Base-by-base conservation (phyloP, 2,888 invertebrate species). In the Anthophora plumipes region DNA sequence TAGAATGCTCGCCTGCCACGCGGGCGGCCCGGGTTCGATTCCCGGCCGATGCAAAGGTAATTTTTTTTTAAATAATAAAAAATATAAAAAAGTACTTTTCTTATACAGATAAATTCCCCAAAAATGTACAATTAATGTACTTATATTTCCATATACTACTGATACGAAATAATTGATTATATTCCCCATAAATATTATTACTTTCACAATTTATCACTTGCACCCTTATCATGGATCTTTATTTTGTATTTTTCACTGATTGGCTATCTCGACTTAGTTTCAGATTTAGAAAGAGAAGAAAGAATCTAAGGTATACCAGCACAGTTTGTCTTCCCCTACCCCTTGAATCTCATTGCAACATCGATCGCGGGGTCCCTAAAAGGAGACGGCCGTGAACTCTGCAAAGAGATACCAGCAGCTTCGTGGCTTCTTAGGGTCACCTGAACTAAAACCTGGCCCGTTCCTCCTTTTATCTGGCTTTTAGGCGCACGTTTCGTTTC, bases 1-100 rank as follows among this genome's bases (percentile, higher is more conserved):
- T 92, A 92, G 92, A 92, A 93, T 93, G 92, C 92, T 93, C 92
- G 92, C 92, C 92, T 93, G 93, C 92, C 92, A 93, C 91, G 91
- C 89, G 91, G 91, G 91, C 91, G 91, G 87, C 90, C 91, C 91
- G 91, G 91, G 91, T 91, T 91, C 91, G 91, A 91, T 91, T 91
- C 91, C 91, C 91, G 91, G 91, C 91, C 90, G 91, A 90, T 90
- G 90, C 90, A 90, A 78, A 0, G 12, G n/a, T n/a, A n/a, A n/a
- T 46, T 14, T 46, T 39, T 46, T 66, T 50, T 17, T 22, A 37
- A 46, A n/a, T 20, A 37, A 17, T n/a, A 17, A 37, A 31, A 55
- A 17, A 17, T 31, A 7, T 37, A 31, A 37, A 1, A 57, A 57
- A 55, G n/a, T 57, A 57, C 17, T 4, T 6, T 46, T 3, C 17